These are phyloP conservation scores for Argentina silus DNA, from an alignment of 2,797 vertebrate species.

Conservation along the genomic window DNA sequence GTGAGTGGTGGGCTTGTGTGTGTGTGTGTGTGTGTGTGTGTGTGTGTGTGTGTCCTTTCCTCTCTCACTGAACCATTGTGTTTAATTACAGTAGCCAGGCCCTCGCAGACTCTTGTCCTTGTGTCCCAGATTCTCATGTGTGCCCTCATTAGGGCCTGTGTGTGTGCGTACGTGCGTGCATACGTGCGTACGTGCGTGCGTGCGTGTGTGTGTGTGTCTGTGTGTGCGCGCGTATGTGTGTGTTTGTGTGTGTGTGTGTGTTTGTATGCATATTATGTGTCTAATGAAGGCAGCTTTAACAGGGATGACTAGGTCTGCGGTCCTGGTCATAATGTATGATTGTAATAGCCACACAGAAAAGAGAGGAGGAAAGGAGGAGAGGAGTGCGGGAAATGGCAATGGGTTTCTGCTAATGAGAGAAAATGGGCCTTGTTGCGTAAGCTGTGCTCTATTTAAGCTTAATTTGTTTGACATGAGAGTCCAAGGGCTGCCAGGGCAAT, in stretches of 20 bases:
- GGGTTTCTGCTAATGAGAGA: constrained; percentile 60
- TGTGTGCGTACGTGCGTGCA: constrained; percentile 35
- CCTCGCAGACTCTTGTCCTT: constrained; percentile 71
- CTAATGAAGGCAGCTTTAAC: constrained; percentile 54
- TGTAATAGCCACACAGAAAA: constrained; percentile 58
- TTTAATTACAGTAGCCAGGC: constrained; percentile 79
- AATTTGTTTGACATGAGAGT: constrained; percentile 65
- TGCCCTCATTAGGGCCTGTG: constrained; percentile 32
- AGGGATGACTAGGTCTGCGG: constrained; percentile 53
- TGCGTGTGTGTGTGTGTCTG: constrained; percentile 14
- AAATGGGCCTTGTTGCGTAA: constrained; percentile 68
- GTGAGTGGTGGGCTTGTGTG: background rate
- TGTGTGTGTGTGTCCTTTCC: constrained; percentile 7
- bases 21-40: background rate
- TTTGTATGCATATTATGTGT: constrained; percentile 8
- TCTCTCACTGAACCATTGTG: constrained; percentile 78
- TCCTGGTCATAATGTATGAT: constrained; percentile 51
- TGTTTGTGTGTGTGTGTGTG: background rate
- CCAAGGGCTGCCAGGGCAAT: constrained; percentile 45
- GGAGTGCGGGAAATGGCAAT: constrained; percentile 42
- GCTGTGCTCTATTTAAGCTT: constrained; percentile 59
- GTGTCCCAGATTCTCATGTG: constrained; percentile 72
- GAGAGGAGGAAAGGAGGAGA: constrained; percentile 33
- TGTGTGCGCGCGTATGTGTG: constrained; percentile 1
- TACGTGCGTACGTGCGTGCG: background rate